phyloP scores from a whole-genome alignment of 2,113 vertebrate genomes.

The Speoplatyrhinus poulsoni region DNA sequence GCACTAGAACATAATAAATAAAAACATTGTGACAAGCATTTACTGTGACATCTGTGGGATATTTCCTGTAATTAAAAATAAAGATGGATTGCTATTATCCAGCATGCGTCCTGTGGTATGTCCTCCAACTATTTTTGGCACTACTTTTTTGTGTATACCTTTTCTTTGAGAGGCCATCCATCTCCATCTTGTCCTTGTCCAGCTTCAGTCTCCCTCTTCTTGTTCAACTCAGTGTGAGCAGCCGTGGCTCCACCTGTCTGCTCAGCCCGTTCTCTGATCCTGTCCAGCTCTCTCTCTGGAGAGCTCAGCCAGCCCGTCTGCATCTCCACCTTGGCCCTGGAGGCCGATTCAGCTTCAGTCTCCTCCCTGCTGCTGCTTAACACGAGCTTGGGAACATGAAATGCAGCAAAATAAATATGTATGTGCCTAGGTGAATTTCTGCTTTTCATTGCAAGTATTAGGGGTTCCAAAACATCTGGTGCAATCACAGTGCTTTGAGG shows the following conservation, averaged over 20 bases:
- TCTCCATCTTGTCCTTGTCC: constrained; percentile 85
- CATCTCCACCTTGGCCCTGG: constrained; percentile 79
- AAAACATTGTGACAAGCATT: too few species aligned
- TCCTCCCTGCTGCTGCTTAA: constrained; percentile 77
- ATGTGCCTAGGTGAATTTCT: too few species aligned
- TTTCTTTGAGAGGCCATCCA: constrained; percentile 71
- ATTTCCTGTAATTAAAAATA: too few species aligned
- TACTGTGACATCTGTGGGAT: too few species aligned
- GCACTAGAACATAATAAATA: too few species aligned
- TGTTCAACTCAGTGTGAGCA: constrained; percentile 84
- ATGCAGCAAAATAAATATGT: neutral
- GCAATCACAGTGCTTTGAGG: too few species aligned
- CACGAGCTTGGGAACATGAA: constrained; percentile 27
- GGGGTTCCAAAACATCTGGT: too few species aligned
- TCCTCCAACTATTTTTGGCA: neutral
- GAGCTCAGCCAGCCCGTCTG: constrained; percentile 66
- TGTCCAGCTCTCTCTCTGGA: constrained; percentile 81
- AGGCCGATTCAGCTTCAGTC: constrained; percentile 79
- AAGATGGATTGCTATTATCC: too few species aligned
- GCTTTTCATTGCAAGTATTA: too few species aligned
- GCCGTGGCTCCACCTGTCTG: constrained; percentile 82
- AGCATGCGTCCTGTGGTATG: neutral
- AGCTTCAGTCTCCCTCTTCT: constrained; percentile 80
- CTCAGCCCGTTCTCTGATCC: constrained; percentile 79
- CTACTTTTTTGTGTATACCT: constrained; percentile 38